Evolutionary conservation across 2,797 vertebrate genomes (phyloP), one percentile per base, ranked within the genome.

Genomic region (Gymnoscopelus microlampas): DNA sequence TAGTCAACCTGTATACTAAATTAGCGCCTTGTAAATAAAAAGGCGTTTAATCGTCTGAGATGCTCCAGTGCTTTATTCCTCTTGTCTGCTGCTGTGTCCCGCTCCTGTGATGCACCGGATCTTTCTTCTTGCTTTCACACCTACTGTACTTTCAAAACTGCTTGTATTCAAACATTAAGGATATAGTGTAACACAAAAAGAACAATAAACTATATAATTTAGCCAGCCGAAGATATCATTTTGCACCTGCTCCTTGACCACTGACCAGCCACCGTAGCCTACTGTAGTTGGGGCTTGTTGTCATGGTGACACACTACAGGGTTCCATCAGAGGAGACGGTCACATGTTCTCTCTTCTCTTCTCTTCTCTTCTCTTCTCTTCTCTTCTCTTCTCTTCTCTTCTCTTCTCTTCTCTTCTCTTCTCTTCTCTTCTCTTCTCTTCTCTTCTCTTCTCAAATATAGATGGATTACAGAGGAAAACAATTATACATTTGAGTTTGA

Each of bases 291-390:
- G 62, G 10, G 26, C 13, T 60, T 71, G 65, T 76, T 78, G 62
- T 70, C 73, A 80, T 68, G 68, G 73, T 59, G 60, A 75, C 44
- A 54, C 3, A 56, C 55, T 24, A 48, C 59, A 47, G 32, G 7
- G 55, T 9, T 53, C 66, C 55, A 53, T 53, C 53, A 54, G 47
- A 70, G 58, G 35, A 51, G 60, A 49, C 13, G 1, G 53, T 8
- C 61, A 63, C 63, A 44, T 70, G 32, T 39, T 13, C 3, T 53
- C 32, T 56, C n/a, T 68, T 13, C 19, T 61, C 14, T 32, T 24
- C 50, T 63, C 15, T 4, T 67, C 7, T 32, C 35, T 54, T 29
- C 54, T 35, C 3, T 53, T 14, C 60, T 48, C 53, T 24, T n/a
- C 35, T 54, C n/a, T 26, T 11, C 19, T 1, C 1, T n/a, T 53